Base-by-base conservation (phyloP, 1,140 invertebrate genomes). In the Melitaea cinxia region DNA sequence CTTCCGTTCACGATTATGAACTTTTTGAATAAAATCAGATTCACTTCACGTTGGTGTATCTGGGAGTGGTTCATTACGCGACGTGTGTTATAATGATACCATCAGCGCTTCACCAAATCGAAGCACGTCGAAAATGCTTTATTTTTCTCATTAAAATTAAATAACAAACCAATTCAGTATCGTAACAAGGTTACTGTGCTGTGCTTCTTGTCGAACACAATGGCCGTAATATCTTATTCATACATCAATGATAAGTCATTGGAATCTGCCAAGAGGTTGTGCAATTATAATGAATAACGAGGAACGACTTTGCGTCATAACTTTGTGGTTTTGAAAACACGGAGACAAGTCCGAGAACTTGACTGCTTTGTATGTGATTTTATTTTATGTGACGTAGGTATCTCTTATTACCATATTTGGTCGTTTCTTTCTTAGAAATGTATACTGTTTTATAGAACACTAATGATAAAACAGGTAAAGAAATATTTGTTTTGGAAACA, bases 1-100 rank as follows among this genome's bases (percentile, higher is more conserved):
- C 73, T 65, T 73, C 72, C 71, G 74, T 81, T 77, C 80, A 73
- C 67, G 79, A 82, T 88, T 82, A 82, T 80, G 76, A 81, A 80
- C 77, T 78, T 82, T 82, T 78, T 82, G 72, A 79, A 85, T 79
- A 75, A 82, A 83, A 53, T 61, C 78, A 79, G 75, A 78, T 83
- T 75, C 66, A 66, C 70, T 75, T 66, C 73, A 69, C 57, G 59
- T 73, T 58, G 55, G 52, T 68, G 68, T 75, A 65, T 72, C 60
- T 68, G 63, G 64, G 75, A 81, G 77, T 78, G 76, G 77, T 79
- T 86, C 73, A 83, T 85, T 85, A 82, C 73, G 65, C 53, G 69
- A 77, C 70, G 70, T 70, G 53, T 66, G 68, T 54, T 72, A 73
- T 78, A 72, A 74, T 78, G 73, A 73, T 75, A 62, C 65, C 56